These are phyloP conservation scores for Oegoconia quadripuncta DNA, from an alignment of 2,888 invertebrate genomes.

Conservation along the genomic window DNA sequence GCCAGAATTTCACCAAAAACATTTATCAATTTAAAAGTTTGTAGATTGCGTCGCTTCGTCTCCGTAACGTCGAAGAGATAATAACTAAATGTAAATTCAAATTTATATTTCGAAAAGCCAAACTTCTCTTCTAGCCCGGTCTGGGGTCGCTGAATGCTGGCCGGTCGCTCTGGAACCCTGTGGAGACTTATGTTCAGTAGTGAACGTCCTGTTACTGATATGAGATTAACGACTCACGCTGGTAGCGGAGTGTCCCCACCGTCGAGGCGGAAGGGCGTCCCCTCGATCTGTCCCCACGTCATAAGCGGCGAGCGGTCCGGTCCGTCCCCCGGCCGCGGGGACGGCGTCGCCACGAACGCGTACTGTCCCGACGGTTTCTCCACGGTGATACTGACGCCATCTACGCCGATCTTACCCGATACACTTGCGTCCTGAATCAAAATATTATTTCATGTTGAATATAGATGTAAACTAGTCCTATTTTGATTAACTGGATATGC, in stretches of 20 bases:
- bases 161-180: too few species aligned
- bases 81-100: too few species aligned
- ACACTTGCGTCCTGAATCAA: constrained; percentile 63
- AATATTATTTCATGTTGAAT: background rate
- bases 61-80: too few species aligned
- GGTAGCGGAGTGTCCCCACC: constrained; percentile 93
- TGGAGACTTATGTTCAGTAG: background rate
- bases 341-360: constrained; percentile 90
- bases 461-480: too few species aligned
- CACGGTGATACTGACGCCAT: constrained; percentile 87
- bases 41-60: too few species aligned
- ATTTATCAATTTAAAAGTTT: too few species aligned
- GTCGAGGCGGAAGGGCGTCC: constrained; percentile 96
- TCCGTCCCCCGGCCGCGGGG: constrained; percentile 90
- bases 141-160: too few species aligned
- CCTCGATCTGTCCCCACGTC: constrained; percentile 99
- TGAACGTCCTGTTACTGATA: background rate
- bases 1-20: too few species aligned
- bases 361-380: constrained; percentile 63
- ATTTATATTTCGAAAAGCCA: too few species aligned
- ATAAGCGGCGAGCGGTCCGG: constrained; percentile 94
- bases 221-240: constrained; percentile 51
- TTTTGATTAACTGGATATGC: too few species aligned
- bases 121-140: too few species aligned
- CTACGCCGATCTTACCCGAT: constrained; percentile 93